Evolutionary conservation across 2,888 invertebrate genomes (phyloP).

Genomic region (Apodemia mormo): DNA sequence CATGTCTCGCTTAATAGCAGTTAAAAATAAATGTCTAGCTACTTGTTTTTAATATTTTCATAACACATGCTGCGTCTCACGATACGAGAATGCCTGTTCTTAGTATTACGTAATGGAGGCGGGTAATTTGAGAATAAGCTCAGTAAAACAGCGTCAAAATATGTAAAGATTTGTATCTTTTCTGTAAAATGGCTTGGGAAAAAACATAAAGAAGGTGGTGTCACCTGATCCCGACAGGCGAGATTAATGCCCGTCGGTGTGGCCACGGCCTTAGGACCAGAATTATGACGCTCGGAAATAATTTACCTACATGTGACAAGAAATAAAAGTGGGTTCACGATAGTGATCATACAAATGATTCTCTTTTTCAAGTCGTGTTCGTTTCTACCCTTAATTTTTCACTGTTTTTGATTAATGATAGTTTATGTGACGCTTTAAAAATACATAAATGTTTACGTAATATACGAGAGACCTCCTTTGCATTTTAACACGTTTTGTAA

Average conservation of each 20-base stretch:
- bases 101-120: constrained; percentile 73
- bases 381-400: constrained; percentile 27
- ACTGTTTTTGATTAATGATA: constrained; percentile 35
- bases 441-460: constrained; percentile 37
- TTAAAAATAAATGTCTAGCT: constrained; percentile 23
- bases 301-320: constrained; percentile 63
- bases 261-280: constrained; percentile 76
- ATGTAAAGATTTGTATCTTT: constrained; percentile 83
- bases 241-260: constrained; percentile 75
- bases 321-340: constrained; percentile 58
- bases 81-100: constrained; percentile 61
- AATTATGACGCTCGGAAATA: constrained; percentile 75
- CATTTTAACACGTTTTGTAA: constrained; percentile 33
- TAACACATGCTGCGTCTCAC: constrained; percentile 34
- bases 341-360: constrained; percentile 56
- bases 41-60: constrained; percentile 26
- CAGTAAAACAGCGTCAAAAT: constrained; percentile 80
- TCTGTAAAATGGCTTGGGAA: constrained; percentile 82
- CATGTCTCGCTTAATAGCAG: constrained; percentile 7
- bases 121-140: constrained; percentile 79
- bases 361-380: constrained; percentile 43
- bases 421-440: constrained; percentile 38
- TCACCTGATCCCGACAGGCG: constrained; percentile 79
- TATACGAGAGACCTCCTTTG: constrained; percentile 35
- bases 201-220: constrained; percentile 83